phyloP scores from a whole-genome alignment of 2,888 invertebrate genomes.

The Drosophila subsilvestris region DNA sequence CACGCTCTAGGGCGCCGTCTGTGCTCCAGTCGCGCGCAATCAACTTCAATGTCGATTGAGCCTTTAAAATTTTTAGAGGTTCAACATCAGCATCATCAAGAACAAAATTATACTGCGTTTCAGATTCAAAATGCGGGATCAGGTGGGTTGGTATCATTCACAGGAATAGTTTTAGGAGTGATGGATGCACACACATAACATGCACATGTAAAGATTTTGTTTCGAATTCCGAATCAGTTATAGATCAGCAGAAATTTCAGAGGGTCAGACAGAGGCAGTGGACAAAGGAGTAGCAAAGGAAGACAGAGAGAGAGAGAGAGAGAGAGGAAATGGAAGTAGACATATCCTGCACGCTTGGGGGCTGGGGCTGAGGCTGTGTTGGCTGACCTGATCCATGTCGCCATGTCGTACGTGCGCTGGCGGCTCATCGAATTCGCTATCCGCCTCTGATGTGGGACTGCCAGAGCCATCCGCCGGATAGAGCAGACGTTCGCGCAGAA shows the following conservation, averaged over 20 bases:
- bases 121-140: constrained; percentile 3
- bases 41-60: constrained; percentile 97
- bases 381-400: constrained; percentile 82
- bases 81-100: constrained; percentile 76
- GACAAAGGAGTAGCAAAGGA: not conserved
- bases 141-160: no score
- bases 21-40: constrained; percentile 98
- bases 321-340: not conserved
- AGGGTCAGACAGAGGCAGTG: constrained; percentile 13
- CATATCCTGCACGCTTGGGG: not conserved
- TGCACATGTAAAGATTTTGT: not conserved
- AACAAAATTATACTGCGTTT: constrained; percentile 48
- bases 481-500: constrained; percentile 86
- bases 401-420: constrained; percentile 78
- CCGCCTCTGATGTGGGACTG: constrained; percentile 4
- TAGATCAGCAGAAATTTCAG: constrained; percentile 1
- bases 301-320: not conserved
- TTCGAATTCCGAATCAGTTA: not conserved
- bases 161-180: constrained; percentile 29
- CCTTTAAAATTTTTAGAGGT: constrained; percentile 86
- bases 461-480: constrained; percentile 85
- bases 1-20: constrained; percentile 92
- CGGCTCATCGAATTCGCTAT: constrained; percentile 49
- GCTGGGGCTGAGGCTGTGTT: not conserved
- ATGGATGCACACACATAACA: constrained; percentile 4